Evolutionary conservation across 2,888 invertebrate species (phyloP), one percentile per base, ranked within the genome.

Genomic region (Tipula unca): DNA sequence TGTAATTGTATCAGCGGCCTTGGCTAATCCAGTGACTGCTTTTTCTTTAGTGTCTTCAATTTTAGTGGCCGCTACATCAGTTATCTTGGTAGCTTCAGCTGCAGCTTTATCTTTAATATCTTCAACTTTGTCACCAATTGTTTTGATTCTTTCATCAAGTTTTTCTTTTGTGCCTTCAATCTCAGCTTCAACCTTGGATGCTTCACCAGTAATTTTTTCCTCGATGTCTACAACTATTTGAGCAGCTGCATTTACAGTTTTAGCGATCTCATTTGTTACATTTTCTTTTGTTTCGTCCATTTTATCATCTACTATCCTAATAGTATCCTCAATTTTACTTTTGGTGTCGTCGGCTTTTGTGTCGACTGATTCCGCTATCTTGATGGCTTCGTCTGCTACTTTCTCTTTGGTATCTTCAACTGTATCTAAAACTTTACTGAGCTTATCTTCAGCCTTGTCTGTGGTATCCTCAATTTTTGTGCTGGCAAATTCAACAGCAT

Each of bases 361-460:
- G 29, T 29, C 29, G 82, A 29, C 29, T n/a, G 29, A 13, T 1
- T 82, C 29, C 1, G 29, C n/a, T n/a, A 82, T 4, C 3, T 17
- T 86, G 82, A 86, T 83, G 86, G 87, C 82, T 86, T 87, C 86
- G 86, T 87, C 85, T 85, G 85, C 36, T 86, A 84, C 42, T 85
- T 86, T 85, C 87, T 87, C 85, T 87, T 86, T 84, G 86, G 86
- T 35, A 14, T 84, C 85, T 32, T 85, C 32, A 25, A 42, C 85
- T 3, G 36, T 42, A 84, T 20, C 36, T n/a, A 25, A 35, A 3
- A 32, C 29, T 14, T n/a, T 54, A n/a, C 0, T 14, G 6, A 54
- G 1, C 0, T 13, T 32, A 8, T 25, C 36, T 17, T 35, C 36
- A 36, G 36, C 29, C 20, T 85, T 25, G 29, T 85, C 13, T 36